Base-by-base conservation (phyloP, 92 coral and sea anemone species). In the Isaurus tuberculatus region DNA sequence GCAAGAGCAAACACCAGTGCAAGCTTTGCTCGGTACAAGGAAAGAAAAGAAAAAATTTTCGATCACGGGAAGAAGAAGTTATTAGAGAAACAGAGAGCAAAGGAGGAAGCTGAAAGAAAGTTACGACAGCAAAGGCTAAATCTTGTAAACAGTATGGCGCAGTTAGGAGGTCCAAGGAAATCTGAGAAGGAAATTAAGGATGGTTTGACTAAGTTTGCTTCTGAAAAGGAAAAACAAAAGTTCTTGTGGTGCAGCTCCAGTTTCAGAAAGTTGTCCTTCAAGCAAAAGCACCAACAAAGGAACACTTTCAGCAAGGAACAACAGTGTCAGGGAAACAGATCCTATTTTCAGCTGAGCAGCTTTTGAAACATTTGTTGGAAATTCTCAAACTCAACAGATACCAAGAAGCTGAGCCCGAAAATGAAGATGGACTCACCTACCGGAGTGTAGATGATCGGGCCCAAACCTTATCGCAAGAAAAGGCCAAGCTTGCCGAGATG, bases 281-380 rank as follows among this genome's bases (percentile, higher is more conserved):
- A 55, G 86, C 58, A 48, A 48, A 26, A 70, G 46, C 79, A 14
- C 79, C 80, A 58, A 29, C 85, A 44, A 80, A 80, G 20, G 75
- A 80, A 80, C 63, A 80, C 85, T 80, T 80, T 43, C 85, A 80
- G 55, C 86, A 83, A 70, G 86, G 86, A 55, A 71, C 72, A 83
- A 83, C 86, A 70, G 86, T 70, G 27, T 8, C 46, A 0, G 71
- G 86, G 33, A 83, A 83, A 70, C 79, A 79, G 53, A 42, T 71
- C 37, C 79, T 83, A 5, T 70, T 83, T 83, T 83, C 79, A 9
- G 44, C 36, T 20, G 79, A 83, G 30, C 71, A 83, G 70, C 70
- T 83, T 26, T 23, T 79, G 2, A 55, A 83, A 53, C 86, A 70
- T 68, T 42, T 83, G 19, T 60, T 68, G 27, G 86, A 83, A 44